A percentile compares a stretch with the other conserved stretches of the same genome.
Evolutionary conservation across 2,797 vertebrate species (phyloP).

Genomic region (Danio choprae): DNA sequence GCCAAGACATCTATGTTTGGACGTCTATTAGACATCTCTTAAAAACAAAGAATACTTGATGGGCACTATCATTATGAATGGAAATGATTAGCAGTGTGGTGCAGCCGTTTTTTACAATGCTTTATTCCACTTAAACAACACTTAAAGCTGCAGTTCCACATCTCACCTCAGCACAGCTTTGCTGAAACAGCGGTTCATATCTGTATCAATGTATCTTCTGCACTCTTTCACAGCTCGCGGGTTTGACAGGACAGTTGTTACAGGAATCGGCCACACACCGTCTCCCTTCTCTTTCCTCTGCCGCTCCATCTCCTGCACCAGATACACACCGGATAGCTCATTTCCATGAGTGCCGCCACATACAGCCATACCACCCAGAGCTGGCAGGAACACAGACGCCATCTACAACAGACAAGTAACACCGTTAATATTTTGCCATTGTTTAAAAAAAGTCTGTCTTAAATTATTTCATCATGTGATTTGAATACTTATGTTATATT

Average conservation of each 20-base stretch:
- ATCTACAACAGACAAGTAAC: slow-evolving; percentile 67
- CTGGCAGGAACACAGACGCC: slow-evolving; percentile 64
- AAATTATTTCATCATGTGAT: background rate
- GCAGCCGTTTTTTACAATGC: too few species aligned
- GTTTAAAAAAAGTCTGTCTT: background rate
- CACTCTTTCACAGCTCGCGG: slow-evolving; percentile 77
- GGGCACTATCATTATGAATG: too few species aligned
- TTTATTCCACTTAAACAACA: background rate
- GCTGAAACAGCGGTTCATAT: slow-evolving; percentile 85
- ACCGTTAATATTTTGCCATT: background rate
- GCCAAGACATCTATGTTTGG: too few species aligned
- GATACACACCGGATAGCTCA: slow-evolving; percentile 82
- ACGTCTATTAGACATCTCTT: too few species aligned
- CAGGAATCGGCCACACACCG: slow-evolving; percentile 55
- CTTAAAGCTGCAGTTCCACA: background rate
- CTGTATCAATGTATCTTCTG: slow-evolving; percentile 75
- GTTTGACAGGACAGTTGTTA: slow-evolving; percentile 77
- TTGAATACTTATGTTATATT: background rate
- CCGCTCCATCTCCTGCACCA: slow-evolving; percentile 77
- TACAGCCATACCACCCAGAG: slow-evolving; percentile 76
- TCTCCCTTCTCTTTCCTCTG: slow-evolving; percentile 66
- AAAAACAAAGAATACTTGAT: too few species aligned
- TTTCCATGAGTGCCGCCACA: slow-evolving; percentile 88
- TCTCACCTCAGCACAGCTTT: slow-evolving; percentile 70
- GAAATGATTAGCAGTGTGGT: too few species aligned